These are phyloP conservation scores for Gibbula magus DNA, from an alignment of 2,888 invertebrate species.

Conservation along the genomic window DNA sequence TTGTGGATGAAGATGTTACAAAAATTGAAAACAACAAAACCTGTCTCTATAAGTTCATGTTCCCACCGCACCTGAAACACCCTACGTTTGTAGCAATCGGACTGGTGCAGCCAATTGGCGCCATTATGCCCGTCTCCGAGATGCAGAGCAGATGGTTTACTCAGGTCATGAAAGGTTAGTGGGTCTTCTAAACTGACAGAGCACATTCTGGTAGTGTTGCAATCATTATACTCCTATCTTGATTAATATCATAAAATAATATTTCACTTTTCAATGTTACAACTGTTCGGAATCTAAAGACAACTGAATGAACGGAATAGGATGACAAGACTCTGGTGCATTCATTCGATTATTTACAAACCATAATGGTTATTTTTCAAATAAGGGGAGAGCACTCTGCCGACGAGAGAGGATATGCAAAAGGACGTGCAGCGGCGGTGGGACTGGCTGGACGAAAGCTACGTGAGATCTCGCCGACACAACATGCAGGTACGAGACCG, in stretches of 20 bases:
- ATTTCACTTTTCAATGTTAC: too few relatives aligned
- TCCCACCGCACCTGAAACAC: conserved; percentile 69
- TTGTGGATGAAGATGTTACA: conserved; percentile 63
- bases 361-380: too few relatives aligned
- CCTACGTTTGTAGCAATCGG: conserved; percentile 73
- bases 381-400: conserved; percentile 50
- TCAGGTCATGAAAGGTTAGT: conserved; percentile 61
- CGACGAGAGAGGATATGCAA: conserved; percentile 52
- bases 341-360: too few relatives aligned
- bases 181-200: too few relatives aligned
- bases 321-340: too few relatives aligned
- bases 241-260: too few relatives aligned
- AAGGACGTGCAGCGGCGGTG: conserved; percentile 55
- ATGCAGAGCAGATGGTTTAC: conserved; percentile 73
- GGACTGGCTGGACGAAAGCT: conserved; percentile 50
- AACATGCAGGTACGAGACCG: conserved; percentile 20
- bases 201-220: too few relatives aligned
- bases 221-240: too few relatives aligned
- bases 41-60: conserved; percentile 75
- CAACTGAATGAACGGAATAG: too few relatives aligned
- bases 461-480: conserved; percentile 48
- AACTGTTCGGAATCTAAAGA: too few relatives aligned
- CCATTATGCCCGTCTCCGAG: conserved; percentile 76
- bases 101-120: conserved; percentile 76
- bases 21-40: conserved; percentile 68